Percentiles rank a stretch among this genome's conserved stretches.
Conservation (phyloP, 2,888 invertebrate species). For the Lycocerus yunnanus region DNA sequence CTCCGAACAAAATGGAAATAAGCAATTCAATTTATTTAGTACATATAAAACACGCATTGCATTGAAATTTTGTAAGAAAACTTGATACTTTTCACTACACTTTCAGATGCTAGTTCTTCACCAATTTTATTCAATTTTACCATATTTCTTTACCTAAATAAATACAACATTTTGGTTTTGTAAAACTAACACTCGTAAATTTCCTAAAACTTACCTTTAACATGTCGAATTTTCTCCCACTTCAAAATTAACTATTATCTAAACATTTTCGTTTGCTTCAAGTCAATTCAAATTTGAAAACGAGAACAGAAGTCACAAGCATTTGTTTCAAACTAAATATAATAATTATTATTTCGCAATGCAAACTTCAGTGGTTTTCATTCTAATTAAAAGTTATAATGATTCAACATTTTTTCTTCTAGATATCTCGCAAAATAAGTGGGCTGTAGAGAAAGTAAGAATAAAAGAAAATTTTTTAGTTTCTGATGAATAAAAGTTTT, state of each 20-base stretch:
- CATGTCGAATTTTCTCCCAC: no score
- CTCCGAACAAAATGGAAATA: background rate
- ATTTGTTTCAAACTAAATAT: no score
- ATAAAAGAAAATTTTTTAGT: no score
- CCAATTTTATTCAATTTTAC: background rate
- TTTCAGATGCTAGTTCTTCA: background rate
- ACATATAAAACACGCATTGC: conserved; percentile 7
- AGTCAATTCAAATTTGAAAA: no score
- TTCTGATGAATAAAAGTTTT: no score
- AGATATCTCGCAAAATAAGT: no score
- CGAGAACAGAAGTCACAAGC: no score
- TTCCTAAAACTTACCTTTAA: no score
- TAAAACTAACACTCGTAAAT: no score
- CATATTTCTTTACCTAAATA: background rate
- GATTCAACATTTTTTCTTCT: background rate
- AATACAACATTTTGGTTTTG: background rate
- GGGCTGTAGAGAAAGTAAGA: no score
- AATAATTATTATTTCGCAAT: background rate
- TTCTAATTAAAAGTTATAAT: background rate
- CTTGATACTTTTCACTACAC: background rate
- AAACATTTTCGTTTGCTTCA: no score
- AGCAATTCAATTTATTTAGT: conserved; percentile 13
- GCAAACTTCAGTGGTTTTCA: background rate
- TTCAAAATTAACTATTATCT: no score
- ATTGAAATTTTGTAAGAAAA: conserved; percentile 16